phyloP scores from a whole-genome alignment of 2,888 invertebrate species.

The Tetragonisca angustula region DNA sequence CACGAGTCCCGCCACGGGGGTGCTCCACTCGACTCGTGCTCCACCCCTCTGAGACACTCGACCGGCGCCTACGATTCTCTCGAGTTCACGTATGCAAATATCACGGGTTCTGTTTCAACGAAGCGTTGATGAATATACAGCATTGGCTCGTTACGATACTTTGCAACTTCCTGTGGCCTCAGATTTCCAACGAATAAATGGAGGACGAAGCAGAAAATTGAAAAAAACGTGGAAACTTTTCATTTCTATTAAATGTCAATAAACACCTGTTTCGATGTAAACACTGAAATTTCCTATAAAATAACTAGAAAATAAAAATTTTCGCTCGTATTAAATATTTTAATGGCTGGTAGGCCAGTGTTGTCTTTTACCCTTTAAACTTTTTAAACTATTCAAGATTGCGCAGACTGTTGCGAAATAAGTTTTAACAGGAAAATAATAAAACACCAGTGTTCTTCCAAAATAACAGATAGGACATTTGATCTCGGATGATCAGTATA shows the following conservation, averaged over 20 bases:
- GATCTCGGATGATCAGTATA: background rate
- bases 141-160: background rate
- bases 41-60: constrained; percentile 36
- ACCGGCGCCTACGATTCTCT: constrained; percentile 24
- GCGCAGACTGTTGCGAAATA: background rate
- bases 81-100: constrained; percentile 26
- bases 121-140: background rate
- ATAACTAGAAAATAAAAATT: no score
- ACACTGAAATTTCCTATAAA: no score
- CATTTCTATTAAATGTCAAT: no score
- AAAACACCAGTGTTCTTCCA: no score
- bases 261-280: no score
- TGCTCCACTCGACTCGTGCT: constrained; percentile 15
- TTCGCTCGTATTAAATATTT: no score
- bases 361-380: no score
- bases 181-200: no score
- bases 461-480: background rate
- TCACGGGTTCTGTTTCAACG: background rate
- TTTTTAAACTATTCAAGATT: background rate
- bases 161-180: no score
- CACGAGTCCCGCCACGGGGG: constrained; percentile 26
- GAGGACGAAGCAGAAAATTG: no score
- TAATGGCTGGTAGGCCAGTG: no score
- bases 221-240: no score
- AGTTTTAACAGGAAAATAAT: background rate